Evolutionary conservation across 2,797 vertebrate species (phyloP).

Genomic region (Eleutherodactylus coqui): DNA sequence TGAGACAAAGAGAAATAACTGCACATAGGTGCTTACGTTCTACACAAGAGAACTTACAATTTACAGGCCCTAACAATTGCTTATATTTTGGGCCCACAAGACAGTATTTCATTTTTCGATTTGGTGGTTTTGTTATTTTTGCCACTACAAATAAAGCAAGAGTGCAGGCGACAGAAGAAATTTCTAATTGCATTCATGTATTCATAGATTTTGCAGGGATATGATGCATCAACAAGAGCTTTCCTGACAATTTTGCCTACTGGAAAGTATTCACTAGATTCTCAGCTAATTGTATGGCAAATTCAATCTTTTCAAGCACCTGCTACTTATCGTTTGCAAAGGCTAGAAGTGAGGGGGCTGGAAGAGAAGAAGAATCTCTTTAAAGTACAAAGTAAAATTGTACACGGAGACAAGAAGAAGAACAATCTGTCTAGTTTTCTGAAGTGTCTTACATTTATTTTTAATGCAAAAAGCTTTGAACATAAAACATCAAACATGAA

Average conservation of each 20-base stretch:
- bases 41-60: no score
- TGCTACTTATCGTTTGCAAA: not conserved
- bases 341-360: not conserved
- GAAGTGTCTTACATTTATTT: not conserved
- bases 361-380: not conserved
- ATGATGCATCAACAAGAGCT: not conserved
- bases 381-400: not conserved
- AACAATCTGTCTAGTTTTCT: not conserved
- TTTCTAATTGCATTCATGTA: not conserved
- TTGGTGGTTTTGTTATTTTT: not conserved
- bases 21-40: no score
- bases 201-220: not conserved
- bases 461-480: not conserved
- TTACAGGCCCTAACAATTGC: no score
- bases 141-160: not conserved
- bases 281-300: not conserved
- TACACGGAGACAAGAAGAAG: not conserved
- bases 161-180: not conserved
- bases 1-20: no score
- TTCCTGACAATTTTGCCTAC: not conserved
- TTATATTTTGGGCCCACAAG: not conserved
- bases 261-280: not conserved
- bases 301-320: slow-evolving; percentile 1
- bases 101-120: not conserved
- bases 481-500: not conserved